Conservation (phyloP, 2,888 invertebrate species). For the Dorcus hopei region DNA sequence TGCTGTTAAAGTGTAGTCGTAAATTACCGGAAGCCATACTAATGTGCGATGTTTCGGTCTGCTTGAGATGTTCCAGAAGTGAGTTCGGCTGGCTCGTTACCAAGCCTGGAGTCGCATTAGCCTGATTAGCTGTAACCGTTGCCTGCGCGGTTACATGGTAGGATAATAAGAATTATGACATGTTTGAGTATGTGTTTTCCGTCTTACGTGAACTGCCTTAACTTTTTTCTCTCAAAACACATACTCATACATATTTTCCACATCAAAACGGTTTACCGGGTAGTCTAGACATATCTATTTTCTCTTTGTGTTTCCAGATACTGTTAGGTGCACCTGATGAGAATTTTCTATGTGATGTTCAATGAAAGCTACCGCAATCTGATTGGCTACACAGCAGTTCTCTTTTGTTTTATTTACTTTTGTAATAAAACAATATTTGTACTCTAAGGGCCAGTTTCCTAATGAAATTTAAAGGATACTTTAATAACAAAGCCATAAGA, state of each 20-base stretch:
- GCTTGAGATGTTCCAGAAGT: conserved; percentile 55
- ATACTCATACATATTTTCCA: conserved; percentile 15
- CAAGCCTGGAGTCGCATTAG: conserved; percentile 43
- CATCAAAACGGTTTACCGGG: conserved; percentile 15
- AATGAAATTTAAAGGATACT: no score
- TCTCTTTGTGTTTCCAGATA: conserved; percentile 53
- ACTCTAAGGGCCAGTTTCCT: not conserved
- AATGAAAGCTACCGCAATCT: conserved; percentile 13
- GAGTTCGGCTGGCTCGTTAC: conserved; percentile 46
- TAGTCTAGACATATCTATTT: conserved; percentile 40
- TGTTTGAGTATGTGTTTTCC: conserved; percentile 42
- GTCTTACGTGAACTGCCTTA: not conserved
- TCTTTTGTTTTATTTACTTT: no score
- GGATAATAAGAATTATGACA: conserved; percentile 35
- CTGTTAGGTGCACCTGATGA: conserved; percentile 43
- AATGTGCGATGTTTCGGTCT: conserved; percentile 51
- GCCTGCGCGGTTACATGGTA: conserved; percentile 51
- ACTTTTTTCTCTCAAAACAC: conserved; percentile 1
- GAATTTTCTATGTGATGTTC: conserved; percentile 25
- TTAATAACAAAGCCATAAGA: no score
- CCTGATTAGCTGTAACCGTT: conserved; percentile 43
- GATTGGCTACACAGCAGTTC: conserved; percentile 12
- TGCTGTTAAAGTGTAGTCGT: conserved; percentile 30
- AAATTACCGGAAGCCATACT: conserved; percentile 44
- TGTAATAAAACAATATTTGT: not conserved